Base-by-base conservation (phyloP, 2,888 invertebrate species). In the Eubasilissa splendida region DNA sequence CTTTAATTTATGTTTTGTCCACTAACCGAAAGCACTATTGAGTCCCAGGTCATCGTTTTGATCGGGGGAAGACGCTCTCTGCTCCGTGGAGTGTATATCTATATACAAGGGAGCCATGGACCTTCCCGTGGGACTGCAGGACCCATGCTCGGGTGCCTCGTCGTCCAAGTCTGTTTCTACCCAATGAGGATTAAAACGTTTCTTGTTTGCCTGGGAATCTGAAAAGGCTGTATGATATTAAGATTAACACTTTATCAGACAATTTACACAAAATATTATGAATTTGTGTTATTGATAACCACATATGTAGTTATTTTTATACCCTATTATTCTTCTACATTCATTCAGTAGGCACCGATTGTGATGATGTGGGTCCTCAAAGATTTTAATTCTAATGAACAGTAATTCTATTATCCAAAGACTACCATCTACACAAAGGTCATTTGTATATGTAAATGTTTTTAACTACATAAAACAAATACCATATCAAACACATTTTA, bases 131-230 rank as follows among this genome's bases (percentile, higher is more conserved):
- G 0, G 87, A 60, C 60, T 80, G 60, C 31, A 58, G 54, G 92
- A 88, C 3, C 93, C 94, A 84, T 94, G 94, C 86, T 97, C 96
- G 76, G 93, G 90, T 81, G 93, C 91, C 86, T 95, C 94, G 0
- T 95, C 59, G 87, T 97, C 97, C 52, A 98, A 89, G 88, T 98
- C 97, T 0, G 97, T 97, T 88, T 97, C 97, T 78, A 95, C 92
- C 95, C 97, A 97, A 0, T 94, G 93, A 2, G 94, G 94, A 70
- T 92, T 93, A 22, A 93, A 91, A 77, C 91, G 91, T 85, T 92
- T 93, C 85, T 92, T 93, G 54, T 70, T 59, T 22, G 88, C 87
- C 77, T 88, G 86, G 42, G 80, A 76, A 58, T 75, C 77, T 60
- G 77, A 22, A 42, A 54, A 70, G 9, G 52, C 70, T 70, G 22